These are phyloP conservation scores for Glyptemys insculpta DNA, from an alignment of 2,797 vertebrate species.

Conservation along the genomic window DNA sequence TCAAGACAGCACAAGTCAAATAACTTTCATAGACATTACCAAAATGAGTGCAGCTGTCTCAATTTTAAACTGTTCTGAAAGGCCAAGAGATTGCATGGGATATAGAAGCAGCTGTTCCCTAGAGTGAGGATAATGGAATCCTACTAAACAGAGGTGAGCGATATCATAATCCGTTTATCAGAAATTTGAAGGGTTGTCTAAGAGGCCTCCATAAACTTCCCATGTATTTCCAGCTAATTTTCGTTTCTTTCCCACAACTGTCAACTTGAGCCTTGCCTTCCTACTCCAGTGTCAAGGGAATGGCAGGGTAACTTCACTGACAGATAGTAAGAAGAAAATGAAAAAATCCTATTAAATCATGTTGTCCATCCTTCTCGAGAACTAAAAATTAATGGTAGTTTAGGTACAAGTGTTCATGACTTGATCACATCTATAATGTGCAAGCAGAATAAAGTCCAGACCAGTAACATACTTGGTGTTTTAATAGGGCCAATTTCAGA, in stretches of 20 bases:
- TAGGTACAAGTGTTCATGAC: not conserved
- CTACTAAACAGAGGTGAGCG: accelerated
- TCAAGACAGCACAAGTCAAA: not conserved
- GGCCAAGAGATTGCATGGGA: not conserved
- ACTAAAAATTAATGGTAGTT: not conserved
- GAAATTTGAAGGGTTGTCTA: not conserved
- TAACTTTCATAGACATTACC: not conserved
- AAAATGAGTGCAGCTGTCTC: not conserved
- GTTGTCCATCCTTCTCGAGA: not conserved
- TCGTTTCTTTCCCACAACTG: not conserved
- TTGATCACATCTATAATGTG: not conserved
- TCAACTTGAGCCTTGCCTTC: not conserved
- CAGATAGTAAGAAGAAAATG: not conserved
- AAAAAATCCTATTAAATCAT: not conserved
- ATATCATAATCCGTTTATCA: not conserved
- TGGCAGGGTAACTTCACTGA: not conserved
- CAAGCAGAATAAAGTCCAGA: not conserved
- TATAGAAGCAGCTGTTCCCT: not conserved
- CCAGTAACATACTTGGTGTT: not conserved
- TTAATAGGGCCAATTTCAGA: not conserved
- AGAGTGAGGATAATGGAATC: not conserved
- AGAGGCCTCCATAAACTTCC: not conserved
- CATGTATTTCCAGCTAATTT: not conserved
- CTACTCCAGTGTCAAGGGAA: not conserved
- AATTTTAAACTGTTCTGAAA: not conserved